Conservation (phyloP, 2,888 invertebrate genomes). For the Dryomyza anilis region DNA sequence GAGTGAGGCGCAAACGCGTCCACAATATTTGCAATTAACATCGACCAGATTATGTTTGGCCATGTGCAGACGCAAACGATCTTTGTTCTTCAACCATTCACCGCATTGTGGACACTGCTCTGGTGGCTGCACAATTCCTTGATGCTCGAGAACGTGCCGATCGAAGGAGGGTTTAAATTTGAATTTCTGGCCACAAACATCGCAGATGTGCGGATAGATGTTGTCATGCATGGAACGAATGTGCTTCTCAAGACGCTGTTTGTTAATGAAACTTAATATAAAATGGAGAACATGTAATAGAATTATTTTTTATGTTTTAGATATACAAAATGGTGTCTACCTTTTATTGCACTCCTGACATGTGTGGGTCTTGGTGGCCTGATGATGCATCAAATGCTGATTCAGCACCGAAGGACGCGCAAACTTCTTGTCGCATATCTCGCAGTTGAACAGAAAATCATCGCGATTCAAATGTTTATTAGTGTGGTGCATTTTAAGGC, state of each 20-base stretch:
- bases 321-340: conserved; percentile 16
- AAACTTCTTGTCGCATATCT: conserved; percentile 17
- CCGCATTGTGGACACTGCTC: conserved; percentile 48
- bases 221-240: conserved; percentile 52
- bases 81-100: conserved; percentile 52
- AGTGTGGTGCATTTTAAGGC: conserved; percentile 34
- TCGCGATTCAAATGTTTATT: conserved; percentile 34
- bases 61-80: conserved; percentile 41
- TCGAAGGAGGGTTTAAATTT: conserved; percentile 54
- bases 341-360: conserved; percentile 40
- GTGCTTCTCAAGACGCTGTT: conserved; percentile 47
- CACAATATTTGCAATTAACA: conserved; percentile 36
- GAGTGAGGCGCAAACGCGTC: conserved; percentile 40
- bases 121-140: conserved; percentile 51
- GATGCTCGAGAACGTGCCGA: conserved; percentile 48
- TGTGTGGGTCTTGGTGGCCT: conserved; percentile 5
- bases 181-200: conserved; percentile 52
- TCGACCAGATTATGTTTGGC: conserved; percentile 35
- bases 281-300: no score
- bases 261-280: conserved; percentile 44
- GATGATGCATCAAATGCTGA: conserved; percentile 1
- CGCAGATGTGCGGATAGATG: conserved; percentile 48
- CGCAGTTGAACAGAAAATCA: conserved; percentile 21
- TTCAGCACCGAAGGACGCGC: neutral
- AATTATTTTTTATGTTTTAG: neutral